phyloP scores from a whole-genome alignment of 2,797 vertebrate species.

The Malacoctenus gilli region DNA sequence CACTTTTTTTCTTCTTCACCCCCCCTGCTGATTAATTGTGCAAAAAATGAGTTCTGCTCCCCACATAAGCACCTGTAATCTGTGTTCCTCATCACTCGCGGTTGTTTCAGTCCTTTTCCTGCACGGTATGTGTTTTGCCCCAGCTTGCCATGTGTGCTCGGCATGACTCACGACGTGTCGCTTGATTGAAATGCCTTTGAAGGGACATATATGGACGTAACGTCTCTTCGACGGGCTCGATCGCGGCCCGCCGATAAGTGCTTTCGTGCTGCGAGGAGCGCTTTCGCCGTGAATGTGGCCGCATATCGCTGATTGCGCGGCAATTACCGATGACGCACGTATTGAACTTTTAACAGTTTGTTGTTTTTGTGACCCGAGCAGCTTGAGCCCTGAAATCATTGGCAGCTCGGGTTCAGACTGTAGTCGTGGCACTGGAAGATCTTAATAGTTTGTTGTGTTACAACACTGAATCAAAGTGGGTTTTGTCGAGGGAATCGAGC shows the following conservation, averaged over 20 bases:
- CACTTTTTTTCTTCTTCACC: constrained; percentile 1
- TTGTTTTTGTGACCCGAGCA: constrained; percentile 11
- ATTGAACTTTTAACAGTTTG: constrained; percentile 15
- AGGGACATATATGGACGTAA: neutral
- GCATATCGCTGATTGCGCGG: constrained; percentile 16
- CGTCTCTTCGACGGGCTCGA: constrained; percentile 5
- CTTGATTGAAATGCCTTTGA: constrained; percentile 13
- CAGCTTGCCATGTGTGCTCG: neutral
- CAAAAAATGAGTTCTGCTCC: constrained; percentile 10
- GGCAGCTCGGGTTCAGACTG: neutral
- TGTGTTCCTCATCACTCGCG: constrained; percentile 11
- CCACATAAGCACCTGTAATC: constrained; percentile 20
- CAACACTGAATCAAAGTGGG: neutral
- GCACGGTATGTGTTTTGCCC: neutral
- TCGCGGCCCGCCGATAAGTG: constrained; percentile 14
- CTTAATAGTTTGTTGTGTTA: constrained; percentile 4
- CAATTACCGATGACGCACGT: constrained; percentile 3
- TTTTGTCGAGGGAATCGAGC: neutral
- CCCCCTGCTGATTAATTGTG: constrained; percentile 4
- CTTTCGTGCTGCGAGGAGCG: constrained; percentile 24
- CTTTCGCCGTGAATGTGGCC: constrained; percentile 13
- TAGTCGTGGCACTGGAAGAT: neutral
- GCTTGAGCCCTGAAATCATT: neutral
- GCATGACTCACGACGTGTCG: neutral
- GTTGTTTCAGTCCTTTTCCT: constrained; percentile 11